These are phyloP conservation scores for Xylota sylvarum DNA, from an alignment of 2,888 invertebrate genomes.

Conservation along the genomic window DNA sequence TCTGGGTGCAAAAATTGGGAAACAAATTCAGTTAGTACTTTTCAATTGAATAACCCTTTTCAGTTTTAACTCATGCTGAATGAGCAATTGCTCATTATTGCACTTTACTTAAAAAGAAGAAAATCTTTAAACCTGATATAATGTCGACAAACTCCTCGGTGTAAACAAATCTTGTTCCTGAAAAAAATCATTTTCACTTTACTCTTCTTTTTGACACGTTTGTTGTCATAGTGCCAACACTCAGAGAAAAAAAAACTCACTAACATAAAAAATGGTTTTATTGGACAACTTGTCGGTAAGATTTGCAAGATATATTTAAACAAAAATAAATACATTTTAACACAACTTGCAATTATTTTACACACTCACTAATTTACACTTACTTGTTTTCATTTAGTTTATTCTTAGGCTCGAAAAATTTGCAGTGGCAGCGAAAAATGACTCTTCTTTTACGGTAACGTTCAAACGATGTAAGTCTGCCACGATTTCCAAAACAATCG, in stretches of 20 bases:
- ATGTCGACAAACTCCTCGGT: background rate
- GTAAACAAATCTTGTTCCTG: background rate
- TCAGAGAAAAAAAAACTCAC: background rate
- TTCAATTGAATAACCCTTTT: no score
- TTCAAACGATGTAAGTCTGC: constrained; percentile 95
- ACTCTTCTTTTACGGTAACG: constrained; percentile 93
- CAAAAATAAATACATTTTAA: background rate
- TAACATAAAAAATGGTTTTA: constrained; percentile 82
- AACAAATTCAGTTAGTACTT: no score
- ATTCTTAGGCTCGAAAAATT: constrained; percentile 85
- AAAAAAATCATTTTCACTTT: background rate
- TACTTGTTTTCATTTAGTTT: constrained; percentile 80
- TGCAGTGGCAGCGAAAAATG: constrained; percentile 92
- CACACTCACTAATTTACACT: background rate
- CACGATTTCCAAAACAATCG: constrained; percentile 36
- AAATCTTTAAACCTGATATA: no score
- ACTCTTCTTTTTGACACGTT: constrained; percentile 64
- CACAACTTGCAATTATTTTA: background rate
- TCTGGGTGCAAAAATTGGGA: no score
- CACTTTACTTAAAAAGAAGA: no score
- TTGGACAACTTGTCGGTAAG: constrained; percentile 84
- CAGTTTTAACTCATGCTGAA: no score
- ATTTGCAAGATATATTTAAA: constrained; percentile 64
- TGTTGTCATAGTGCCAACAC: constrained; percentile 51
- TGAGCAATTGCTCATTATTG: no score